A percentile compares a stretch with the other conserved stretches of the same genome.
Conservation (phyloP, 2,113 vertebrate genomes). For the Oenanthe melanoleuca region DNA sequence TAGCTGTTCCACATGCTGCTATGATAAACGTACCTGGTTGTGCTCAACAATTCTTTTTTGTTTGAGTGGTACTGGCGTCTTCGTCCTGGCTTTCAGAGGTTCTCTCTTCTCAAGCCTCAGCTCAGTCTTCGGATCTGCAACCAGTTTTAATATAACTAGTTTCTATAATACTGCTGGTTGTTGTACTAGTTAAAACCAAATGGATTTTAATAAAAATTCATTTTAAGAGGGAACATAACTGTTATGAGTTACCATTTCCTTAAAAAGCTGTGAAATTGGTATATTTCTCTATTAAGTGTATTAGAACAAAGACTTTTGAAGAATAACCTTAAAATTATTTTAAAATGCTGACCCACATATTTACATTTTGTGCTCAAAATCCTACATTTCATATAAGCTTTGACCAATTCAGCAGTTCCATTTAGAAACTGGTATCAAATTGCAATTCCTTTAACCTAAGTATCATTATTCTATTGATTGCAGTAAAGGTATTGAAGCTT, state of each 20-base stretch:
- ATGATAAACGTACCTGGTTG: conserved; percentile 78
- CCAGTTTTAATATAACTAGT: background rate
- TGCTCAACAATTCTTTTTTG: conserved; percentile 82
- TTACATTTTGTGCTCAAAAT: background rate
- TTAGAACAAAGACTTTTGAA: background rate
- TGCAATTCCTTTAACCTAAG: background rate
- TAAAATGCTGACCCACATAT: background rate
- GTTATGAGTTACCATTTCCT: background rate
- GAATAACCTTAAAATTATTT: background rate
- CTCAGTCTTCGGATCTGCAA: conserved; percentile 78
- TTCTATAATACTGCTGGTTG: background rate
- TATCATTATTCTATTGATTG: background rate
- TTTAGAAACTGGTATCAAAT: background rate
- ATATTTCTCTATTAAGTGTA: background rate
- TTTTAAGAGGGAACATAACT: background rate
- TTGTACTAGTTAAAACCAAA: background rate
- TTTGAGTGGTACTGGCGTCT: conserved; percentile 78
- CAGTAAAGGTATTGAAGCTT: background rate
- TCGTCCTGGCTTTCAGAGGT: conserved; percentile 83
- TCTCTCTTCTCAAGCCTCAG: conserved; percentile 86
- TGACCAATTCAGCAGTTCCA: background rate
- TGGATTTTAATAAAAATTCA: background rate
- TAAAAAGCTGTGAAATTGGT: background rate
- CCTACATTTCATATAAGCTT: background rate
- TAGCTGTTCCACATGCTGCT: background rate